Conservation (phyloP, 2,888 invertebrate species). For the Ochropacha duplaris region DNA sequence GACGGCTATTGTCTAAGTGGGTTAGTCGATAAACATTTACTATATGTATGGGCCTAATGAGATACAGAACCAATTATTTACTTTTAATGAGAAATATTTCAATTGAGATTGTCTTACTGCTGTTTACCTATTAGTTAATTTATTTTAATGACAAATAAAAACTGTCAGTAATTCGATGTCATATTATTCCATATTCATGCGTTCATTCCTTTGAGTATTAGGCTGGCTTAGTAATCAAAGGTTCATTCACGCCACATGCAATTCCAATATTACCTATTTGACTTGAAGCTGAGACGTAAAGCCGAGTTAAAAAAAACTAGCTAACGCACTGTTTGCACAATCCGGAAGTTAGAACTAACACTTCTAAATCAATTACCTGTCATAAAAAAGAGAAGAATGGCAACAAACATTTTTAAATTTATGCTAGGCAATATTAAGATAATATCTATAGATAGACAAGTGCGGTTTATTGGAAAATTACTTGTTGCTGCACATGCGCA, state of each 20-base stretch:
- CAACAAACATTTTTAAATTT: not conserved
- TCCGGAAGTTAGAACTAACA: not conserved
- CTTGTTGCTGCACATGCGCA: not conserved
- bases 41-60: not conserved
- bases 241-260: too few relatives aligned
- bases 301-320: not conserved
- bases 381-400: not conserved
- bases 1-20: not conserved
- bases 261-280: too few relatives aligned
- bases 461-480: not conserved
- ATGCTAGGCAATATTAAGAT: not conserved
- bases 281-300: too few relatives aligned
- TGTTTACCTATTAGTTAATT: not conserved
- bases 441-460: not conserved
- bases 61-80: not conserved
- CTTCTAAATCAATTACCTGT: not conserved
- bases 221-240: too few relatives aligned
- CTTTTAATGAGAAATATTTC: not conserved
- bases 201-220: too few relatives aligned
- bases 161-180: too few relatives aligned
- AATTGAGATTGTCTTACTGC: not conserved
- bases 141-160: not conserved
- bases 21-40: not conserved
- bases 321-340: not conserved
- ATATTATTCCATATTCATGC: too few relatives aligned